A percentile compares a stretch with the other conserved stretches of the same genome.
These are phyloP conservation scores for Lamellibrachia satsuma DNA, from an alignment of 2,888 invertebrate species.

Conservation along the genomic window DNA sequence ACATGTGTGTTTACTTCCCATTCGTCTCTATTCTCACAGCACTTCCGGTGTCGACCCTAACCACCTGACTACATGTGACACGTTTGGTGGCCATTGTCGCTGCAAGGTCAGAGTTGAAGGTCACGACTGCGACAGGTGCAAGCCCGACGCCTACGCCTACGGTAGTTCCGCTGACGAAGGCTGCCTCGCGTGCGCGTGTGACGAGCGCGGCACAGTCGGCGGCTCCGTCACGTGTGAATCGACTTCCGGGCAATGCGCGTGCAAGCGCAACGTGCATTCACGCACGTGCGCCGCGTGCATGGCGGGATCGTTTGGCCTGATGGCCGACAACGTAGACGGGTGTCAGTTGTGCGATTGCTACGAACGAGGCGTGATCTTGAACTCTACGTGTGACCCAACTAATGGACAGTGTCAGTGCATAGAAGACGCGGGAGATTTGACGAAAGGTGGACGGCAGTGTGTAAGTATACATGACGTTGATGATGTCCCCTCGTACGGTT, in stretches of 20 bases:
- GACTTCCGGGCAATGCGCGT: slow-evolving; percentile 35
- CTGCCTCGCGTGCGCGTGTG: slow-evolving; percentile 36
- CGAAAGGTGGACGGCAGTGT: slow-evolving; percentile 29
- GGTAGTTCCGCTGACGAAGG: slow-evolving; percentile 70
- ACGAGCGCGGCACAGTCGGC: slow-evolving; percentile 25
- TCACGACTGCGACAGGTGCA: slow-evolving; percentile 89
- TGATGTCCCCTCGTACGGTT: neutral
- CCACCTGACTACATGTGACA: slow-evolving; percentile 71
- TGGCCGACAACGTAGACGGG: slow-evolving; percentile 29
- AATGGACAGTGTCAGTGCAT: slow-evolving; percentile 39
- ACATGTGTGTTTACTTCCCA: neutral
- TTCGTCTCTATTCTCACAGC: slow-evolving; percentile 20
- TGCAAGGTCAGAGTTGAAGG: slow-evolving; percentile 81
- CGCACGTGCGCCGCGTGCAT: slow-evolving; percentile 43
- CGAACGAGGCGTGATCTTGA: slow-evolving; percentile 29
- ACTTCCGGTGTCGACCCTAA: slow-evolving; percentile 25
- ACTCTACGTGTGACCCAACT: slow-evolving; percentile 29
- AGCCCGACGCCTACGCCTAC: slow-evolving; percentile 92
- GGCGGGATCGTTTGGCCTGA: slow-evolving; percentile 39
- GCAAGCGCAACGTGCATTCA: slow-evolving; percentile 39
- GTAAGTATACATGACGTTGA: slow-evolving; percentile 27
- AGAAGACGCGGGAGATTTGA: slow-evolving; percentile 25
- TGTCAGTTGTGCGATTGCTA: slow-evolving; percentile 38
- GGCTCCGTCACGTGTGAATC: slow-evolving; percentile 28
- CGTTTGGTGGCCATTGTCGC: slow-evolving; percentile 72